Evolutionary conservation across 2,888 invertebrate species (phyloP), one percentile per base, ranked within the genome.

Genomic region (Sinohyriopsis cumingii): DNA sequence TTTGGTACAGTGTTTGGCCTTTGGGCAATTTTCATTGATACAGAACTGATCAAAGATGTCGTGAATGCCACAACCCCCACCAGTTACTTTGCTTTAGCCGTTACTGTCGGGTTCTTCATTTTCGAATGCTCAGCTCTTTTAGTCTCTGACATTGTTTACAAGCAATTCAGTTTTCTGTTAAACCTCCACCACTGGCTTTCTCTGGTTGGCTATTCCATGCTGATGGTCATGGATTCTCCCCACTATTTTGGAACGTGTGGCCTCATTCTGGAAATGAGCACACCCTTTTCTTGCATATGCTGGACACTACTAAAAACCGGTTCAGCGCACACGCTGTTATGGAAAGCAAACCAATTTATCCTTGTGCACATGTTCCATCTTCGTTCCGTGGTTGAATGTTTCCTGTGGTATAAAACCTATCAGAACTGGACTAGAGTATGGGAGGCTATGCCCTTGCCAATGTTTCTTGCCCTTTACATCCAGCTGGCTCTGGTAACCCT

Each of bases 341-440:
- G 87, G 87, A 84, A 83, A 76, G 78, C 81, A 33, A 88, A 88
- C 79, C 87, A 88, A 71, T 82, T 84, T 55, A 53, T 86, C 6
- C 75, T 88, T 9, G 84, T 88, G 6, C 84, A 88, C 75, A 79
- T 84, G 18, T 88, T 88, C 75, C 87, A 88, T 72, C 79, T 84
- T 15, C 79, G 87, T 12, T 82, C 84, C 18, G 81, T 87, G 45
- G 79, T 84, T 53, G 87, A 88, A 72, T 83, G 78, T 63, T 77
- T 75, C 33, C 69, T 86, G 54, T 86, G 85, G 82, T 86, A 83
- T 67, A 65, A 77, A 54, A 79, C 85, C 33, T 86, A 84, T 67
- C 63, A 74, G 28, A 74, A 86, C 74, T 87, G 86, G 85, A 72
- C 66, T 45, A 61, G 79, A 61, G 80, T 87, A 57, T 84, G 81